phyloP scores from a whole-genome alignment of 2,888 invertebrate species.

The Drosophila imparisetae region DNA sequence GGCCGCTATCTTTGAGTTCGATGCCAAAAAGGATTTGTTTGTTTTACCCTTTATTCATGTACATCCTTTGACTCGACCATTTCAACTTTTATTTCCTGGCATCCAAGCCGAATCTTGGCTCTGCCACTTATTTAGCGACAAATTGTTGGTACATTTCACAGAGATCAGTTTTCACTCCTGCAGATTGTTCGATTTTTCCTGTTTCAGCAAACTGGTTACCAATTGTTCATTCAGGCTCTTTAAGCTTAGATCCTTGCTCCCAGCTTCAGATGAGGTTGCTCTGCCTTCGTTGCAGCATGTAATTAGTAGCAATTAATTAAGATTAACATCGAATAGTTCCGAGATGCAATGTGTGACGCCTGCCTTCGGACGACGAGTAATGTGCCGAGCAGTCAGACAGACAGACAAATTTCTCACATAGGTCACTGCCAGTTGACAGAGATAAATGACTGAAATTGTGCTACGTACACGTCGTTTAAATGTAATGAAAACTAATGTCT shows the following conservation, averaged over 20 bases:
- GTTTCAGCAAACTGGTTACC: slow-evolving; percentile 11
- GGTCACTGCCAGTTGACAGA: slow-evolving; percentile 46
- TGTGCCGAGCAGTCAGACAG: slow-evolving; percentile 23
- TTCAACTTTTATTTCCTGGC: slow-evolving; percentile 19
- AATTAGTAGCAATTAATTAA: slow-evolving; percentile 84
- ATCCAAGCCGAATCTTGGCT: slow-evolving; percentile 17
- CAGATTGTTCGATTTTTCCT: slow-evolving; percentile 7
- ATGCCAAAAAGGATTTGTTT: slow-evolving; percentile 35
- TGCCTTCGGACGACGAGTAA: slow-evolving; percentile 4
- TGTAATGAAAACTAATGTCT: not conserved
- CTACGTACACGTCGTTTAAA: slow-evolving; percentile 9
- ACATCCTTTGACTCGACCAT: slow-evolving; percentile 2
- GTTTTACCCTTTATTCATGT: slow-evolving; percentile 3
- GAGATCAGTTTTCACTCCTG: slow-evolving; percentile 10
- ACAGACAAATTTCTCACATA: slow-evolving; percentile 40
- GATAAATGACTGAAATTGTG: slow-evolving; percentile 51
- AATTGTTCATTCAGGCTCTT: slow-evolving; percentile 1
- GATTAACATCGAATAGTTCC: slow-evolving; percentile 83
- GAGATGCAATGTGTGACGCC: slow-evolving; percentile 18
- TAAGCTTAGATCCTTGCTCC: not conserved
- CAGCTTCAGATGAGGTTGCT: not conserved
- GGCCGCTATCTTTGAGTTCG: slow-evolving; percentile 35
- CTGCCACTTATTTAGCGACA: slow-evolving; percentile 20
- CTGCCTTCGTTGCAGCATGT: slow-evolving; percentile 43
- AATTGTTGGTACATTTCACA: slow-evolving; percentile 23